Conservation (phyloP, 2,797 vertebrate species). For the Tolypeutes matacus region DNA sequence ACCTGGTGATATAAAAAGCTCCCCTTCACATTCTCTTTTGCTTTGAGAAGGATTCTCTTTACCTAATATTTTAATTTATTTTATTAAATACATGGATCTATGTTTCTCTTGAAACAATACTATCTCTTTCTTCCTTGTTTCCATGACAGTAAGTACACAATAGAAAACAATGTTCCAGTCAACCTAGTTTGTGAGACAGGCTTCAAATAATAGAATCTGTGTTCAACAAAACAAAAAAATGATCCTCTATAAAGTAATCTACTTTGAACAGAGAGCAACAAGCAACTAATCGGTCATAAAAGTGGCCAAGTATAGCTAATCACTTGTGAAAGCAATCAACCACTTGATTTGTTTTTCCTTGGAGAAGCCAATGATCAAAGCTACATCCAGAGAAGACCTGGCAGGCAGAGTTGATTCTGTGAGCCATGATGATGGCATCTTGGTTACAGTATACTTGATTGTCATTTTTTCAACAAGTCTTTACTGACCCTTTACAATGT, state of each 20-base stretch:
- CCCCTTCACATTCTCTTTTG: slow-evolving; percentile 33
- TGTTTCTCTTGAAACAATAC: not conserved
- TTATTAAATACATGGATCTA: not conserved
- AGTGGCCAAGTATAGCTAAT: not conserved
- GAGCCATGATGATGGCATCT: not conserved
- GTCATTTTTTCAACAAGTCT: not conserved
- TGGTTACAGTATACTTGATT: not conserved
- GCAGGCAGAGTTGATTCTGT: not conserved
- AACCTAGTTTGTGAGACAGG: slow-evolving; percentile 57
- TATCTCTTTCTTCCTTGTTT: slow-evolving; percentile 37
- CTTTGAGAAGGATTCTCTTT: slow-evolving; percentile 38
- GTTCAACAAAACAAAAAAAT: slow-evolving; percentile 48
- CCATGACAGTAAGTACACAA: slow-evolving; percentile 41
- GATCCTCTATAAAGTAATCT: not conserved
- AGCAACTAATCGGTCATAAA: not conserved
- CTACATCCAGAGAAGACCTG: not conserved
- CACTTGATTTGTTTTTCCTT: not conserved
- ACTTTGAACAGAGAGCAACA: slow-evolving; percentile 33
- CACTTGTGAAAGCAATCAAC: not conserved
- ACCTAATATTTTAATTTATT: slow-evolving; percentile 32
- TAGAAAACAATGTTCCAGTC: not conserved
- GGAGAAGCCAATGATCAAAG: not conserved
- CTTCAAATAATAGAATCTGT: slow-evolving; percentile 65
- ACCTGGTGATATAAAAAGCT: slow-evolving; percentile 32
- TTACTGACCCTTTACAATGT: not conserved